Base-by-base conservation (phyloP, 2,888 invertebrate genomes). In the Lepidonotus clava region DNA sequence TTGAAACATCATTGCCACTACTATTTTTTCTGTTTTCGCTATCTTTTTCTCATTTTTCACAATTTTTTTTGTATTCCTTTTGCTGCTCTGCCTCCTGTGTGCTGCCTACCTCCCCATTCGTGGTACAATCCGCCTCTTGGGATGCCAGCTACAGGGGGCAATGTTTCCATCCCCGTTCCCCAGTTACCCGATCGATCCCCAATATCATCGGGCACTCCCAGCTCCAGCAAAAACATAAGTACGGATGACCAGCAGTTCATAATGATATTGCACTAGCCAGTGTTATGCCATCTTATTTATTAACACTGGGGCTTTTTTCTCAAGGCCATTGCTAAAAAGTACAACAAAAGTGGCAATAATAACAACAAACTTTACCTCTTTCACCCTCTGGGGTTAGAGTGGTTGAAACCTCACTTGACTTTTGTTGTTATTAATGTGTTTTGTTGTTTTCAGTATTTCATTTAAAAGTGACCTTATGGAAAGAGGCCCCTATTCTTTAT, bases 121-220 rank as follows among this genome's bases (percentile, higher is more conserved):
- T 71, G 71, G 71, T 71, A 1, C 71, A 28, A 28, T 61, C 61
- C 56, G n/a, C n/a, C 56, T 24, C 71, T 71, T 34, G 71, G 34
- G 71, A 61, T 24, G 14, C 38, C n/a, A 71, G 71, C 71, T 36
- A 18, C 40, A 46, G 80, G 80, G 32, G 80, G 80, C 24, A 80
- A 80, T 51, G 80, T 80, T 32, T 80, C 80, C 32, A 80, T 80
- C 51, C 80, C 80, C 11, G 80, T 80, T 14, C 80, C 80, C 46
- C 80, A 80, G 51, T 80, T 80, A 46, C 80, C 80, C 28, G 80
- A 80, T 46, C 80, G 80, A 28, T 80, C 80, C 24, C 80, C 80
- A 41, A n/a, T 80, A 28, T 80, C 80, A 32, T 80, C 80, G 28
- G 80, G 80, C 11, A 80, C 80, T 28, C 80, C 80, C 18, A 80